Evolutionary conservation across 2,888 invertebrate species (phyloP), one percentile per base, ranked within the genome.

Genomic region (Hypomecis atomaria): DNA sequence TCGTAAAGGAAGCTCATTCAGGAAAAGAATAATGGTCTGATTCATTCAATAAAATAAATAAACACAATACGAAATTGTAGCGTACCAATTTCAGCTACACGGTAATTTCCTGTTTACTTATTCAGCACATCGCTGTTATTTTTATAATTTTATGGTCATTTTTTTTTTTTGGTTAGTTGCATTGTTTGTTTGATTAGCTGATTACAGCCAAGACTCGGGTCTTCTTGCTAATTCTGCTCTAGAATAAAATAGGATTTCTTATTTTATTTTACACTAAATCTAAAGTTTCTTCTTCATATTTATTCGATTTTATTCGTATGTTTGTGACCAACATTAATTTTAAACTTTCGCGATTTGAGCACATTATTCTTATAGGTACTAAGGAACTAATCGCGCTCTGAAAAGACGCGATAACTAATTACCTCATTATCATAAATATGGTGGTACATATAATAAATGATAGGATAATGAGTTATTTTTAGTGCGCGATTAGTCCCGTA

Each of bases 1-100:
- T 65, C 58, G 56, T 67, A 69, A 67, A 71, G 62, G 62, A 66
- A 62, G 63, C 62, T 59, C 59, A 66, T 70, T 70, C 65, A 65
- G 36, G 38, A 44, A 67, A 61, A 60, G 8, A 53, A 47, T 56
- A 65, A 49, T 56, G 56, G 62, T 11, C 53, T 62, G 53, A 60
- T 61, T 66, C 56, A 65, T 61, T 57, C n/a, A 60, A 53, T 47
- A 33, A 47, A n/a, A 43, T 40, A 42, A 50, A 42, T 34, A 59
- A 40, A 47, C 44, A 59, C 23, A 23, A 33, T 40, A 52, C 40
- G 8, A 1, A 9, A n/a, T 52, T 40, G 49, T 50, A 47, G 48
- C 57, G 33, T n/a, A 48, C 36, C 34, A 44, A 23, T 47, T 57
- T 50, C 40, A 50, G 49, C 49, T 37, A 49, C 49, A 13, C 37